Evolutionary conservation across 2,888 invertebrate genomes (phyloP).

Genomic region (Metallyticus violacea): DNA sequence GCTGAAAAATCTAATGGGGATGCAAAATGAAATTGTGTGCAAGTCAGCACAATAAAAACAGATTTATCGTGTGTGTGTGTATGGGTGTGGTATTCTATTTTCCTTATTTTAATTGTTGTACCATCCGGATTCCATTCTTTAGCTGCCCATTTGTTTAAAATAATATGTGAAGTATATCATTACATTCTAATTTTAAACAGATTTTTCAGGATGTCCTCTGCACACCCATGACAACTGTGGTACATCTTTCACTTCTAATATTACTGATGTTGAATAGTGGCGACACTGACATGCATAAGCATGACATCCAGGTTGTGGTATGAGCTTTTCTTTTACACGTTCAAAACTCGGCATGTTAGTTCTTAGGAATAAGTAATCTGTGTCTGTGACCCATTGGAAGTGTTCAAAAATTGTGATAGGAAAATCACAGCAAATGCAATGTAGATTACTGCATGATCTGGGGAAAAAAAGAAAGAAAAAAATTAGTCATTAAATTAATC

Average conservation of each 20-base stretch:
- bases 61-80: too few relatives aligned
- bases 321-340: background rate
- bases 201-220: background rate
- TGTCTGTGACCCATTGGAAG: constrained; percentile 1
- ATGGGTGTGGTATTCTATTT: too few relatives aligned
- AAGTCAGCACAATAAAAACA: too few relatives aligned
- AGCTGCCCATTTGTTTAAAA: too few relatives aligned
- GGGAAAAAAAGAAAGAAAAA: background rate
- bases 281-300: constrained; percentile 24
- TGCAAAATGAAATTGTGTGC: too few relatives aligned
- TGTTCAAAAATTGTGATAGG: background rate
- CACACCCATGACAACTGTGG: constrained; percentile 13
- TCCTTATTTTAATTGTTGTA: too few relatives aligned
- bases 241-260: background rate
- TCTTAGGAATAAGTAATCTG: constrained; percentile 16
- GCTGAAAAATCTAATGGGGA: too few relatives aligned
- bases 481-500: background rate
- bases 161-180: too few relatives aligned
- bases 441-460: constrained; percentile 20
- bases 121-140: too few relatives aligned
- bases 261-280: constrained; percentile 14
- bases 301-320: background rate
- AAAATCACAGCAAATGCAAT: constrained; percentile 20
- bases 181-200: too few relatives aligned
- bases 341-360: constrained; percentile 25